Base-by-base conservation (phyloP, 64 coral and sea anemone genomes). In the Trachythela sp. region DNA sequence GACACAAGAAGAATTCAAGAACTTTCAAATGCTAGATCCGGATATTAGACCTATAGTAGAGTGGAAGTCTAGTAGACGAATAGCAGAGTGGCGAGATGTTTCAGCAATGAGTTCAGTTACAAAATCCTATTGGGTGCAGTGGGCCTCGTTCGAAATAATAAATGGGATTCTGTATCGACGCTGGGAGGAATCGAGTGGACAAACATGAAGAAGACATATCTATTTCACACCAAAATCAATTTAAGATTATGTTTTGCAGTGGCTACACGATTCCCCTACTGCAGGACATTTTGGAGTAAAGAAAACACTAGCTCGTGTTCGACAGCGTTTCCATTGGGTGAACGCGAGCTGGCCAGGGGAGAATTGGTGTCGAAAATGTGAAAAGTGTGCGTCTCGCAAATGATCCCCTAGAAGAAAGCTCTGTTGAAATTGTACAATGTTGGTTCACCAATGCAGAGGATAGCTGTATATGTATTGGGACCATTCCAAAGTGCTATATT, bases 301-400 rank as follows among this genome's bases (percentile, higher is more conserved):
- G 40, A 87, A 92, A 70, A 92, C 85, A 18, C 8, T 83, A 17
- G 75, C 45, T 27, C 84, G 29, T 22, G 86, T 95, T 3, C 60
- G 83, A 35, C 22, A 92, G 32, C 35, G 88, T 0, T 92, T 92
- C 29, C 92, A 88, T 88, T 88, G 94, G 85, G 1, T 40, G 13
- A 9, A 33, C 13, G 36, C 36, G 17, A 70, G 88, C 90, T 11
- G 64, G 88, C 38, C 32, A 18, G 9, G 20, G 42, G 42, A 45
- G 11, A 45, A 77, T 13, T 92, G 54, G 33, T 95, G 88, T 54
- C 68, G 29, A 8, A 90, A 70, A 0, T 92, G 90, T 20, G 40
- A 92, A n/a, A 36, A 50, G 6, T 92, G 86, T 59, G 40, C 77
- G 0, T 72, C 89, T 9, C 39, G 84, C 22, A 41, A 20, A 17